phyloP scores from a whole-genome alignment of 2,113 vertebrate genomes.

The Myanophis thanlyinensis region DNA sequence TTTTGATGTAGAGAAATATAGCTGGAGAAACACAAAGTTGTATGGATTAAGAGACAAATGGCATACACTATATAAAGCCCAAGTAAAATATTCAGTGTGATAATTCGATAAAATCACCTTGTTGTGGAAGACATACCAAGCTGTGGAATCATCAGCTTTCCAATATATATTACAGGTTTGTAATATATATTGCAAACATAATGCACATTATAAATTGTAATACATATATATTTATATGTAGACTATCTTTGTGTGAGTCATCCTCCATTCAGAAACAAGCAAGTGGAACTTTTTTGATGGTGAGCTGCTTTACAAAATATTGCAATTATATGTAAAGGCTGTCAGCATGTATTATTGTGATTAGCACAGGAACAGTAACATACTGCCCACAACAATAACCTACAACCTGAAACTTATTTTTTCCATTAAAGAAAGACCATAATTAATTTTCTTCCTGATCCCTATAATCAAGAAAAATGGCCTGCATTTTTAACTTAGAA shows the following conservation, averaged over 20 bases:
- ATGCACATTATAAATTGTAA: not conserved
- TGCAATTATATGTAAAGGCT: not conserved
- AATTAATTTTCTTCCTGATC: not conserved
- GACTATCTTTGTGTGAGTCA: not conserved
- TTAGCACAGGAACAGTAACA: slow-evolving; percentile 41
- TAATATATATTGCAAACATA: not conserved
- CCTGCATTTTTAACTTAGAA: too few relatives aligned
- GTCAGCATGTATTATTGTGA: slow-evolving; percentile 25
- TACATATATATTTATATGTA: not conserved
- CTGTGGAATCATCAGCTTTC: not conserved
- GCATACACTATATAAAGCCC: not conserved
- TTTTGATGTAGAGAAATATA: not conserved
- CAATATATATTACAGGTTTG: slow-evolving; percentile 39
- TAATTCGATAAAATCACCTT: slow-evolving; percentile 18
- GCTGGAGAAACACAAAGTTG: not conserved
- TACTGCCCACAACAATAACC: not conserved
- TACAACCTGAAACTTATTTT: not conserved
- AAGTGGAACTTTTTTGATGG: slow-evolving; percentile 22
- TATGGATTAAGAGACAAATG: slow-evolving; percentile 1
- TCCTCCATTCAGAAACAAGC: not conserved
- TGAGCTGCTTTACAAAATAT: slow-evolving; percentile 21
- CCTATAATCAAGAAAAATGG: not conserved
- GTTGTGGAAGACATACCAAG: slow-evolving; percentile 18
- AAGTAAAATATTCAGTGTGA: slow-evolving; percentile 8
- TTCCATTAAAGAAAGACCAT: not conserved